Evolutionary conservation across 2,113 vertebrate genomes (phyloP), one percentile per base, ranked within the genome.

Genomic region (Alligator mississippiensis): DNA sequence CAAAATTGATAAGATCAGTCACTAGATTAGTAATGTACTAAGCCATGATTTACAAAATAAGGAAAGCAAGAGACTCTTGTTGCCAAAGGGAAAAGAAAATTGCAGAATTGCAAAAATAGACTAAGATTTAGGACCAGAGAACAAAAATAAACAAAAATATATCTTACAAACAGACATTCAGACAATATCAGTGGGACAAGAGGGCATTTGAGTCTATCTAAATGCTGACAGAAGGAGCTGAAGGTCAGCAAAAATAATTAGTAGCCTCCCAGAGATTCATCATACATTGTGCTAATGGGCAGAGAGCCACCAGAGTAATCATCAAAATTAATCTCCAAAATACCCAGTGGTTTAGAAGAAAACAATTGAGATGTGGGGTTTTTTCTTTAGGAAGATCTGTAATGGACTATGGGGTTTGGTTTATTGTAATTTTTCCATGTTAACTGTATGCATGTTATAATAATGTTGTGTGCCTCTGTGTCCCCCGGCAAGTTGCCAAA

Each of bases 161-260:
- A 74, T 63, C 55, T 84, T 85, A 24, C 58, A 90, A 80, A 88
- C 91, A 91, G 13, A 72, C 47, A 54, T 86, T 92, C 93, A 94
- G 92, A 82, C 82, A 34, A 15, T 18, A 24, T 18, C 94, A 90
- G 47, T 85, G 0, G 77, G 81, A 82, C 89, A 80, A 92, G 83
- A 94, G 77, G 95, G 95, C 88, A 95, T 89, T 9, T 77, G 91
- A 95, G 90, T 93, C 90, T 93, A 82, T 93, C 57, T 85, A 82
- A 90, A 96, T 90, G 85, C 62, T 66, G 83, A 76, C 8, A 59
- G 93, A 87, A 75, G 80, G 84, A 90, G 34, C n/a, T 28, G 64
- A 75, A 75, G 95, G 96, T 95, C 96, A 96, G 90, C 61, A 94
- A 93, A 94, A 96, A 94, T 93, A 96, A 95, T 94, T 88, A 88